Evolutionary conservation across 2,113 vertebrate species (phyloP), one percentile per base, ranked within the genome.

Genomic region (Mustela lutreola): DNA sequence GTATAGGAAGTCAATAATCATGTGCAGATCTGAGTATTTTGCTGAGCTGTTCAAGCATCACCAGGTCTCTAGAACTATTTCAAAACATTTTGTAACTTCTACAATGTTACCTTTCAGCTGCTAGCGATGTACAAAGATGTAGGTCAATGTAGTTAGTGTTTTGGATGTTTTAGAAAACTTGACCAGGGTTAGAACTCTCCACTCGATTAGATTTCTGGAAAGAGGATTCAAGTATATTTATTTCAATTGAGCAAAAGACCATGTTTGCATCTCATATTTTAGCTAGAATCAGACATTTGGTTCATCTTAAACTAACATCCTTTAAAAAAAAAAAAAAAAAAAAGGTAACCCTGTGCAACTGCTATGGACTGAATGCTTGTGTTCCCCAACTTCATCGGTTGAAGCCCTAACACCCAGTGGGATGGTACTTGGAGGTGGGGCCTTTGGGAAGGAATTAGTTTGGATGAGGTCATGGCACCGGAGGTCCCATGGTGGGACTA

Each of bases 131-230:
- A 89, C 36, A 71, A 97, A 60, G 58, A 93, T 71, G 67, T 71
- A 94, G 83, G 93, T 92, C 85, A 87, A 80, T 91, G 70, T 16
- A 84, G 36, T 94, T 16, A 84, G 31, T 93, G 42, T 91, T 95
- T 45, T 83, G 67, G 96, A 79, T 90, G 39, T 88, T 96, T 92
- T 73, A 75, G 89, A 91, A 94, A 91, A 95, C 6, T 50, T 87
- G 78, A 26, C 36, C 81, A 82, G 5, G 75, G 81, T 93, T 87
- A 96, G 62, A 88, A 75, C 86, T 93, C 80, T 80, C 67, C 78
- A 76, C 91, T 86, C 89, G 63, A 89, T 93, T 76, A 88, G 81
- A 93, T 93, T 96, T 95, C 70, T 95, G 14, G 71, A 84, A 95
- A 79, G 80, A 91, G 18, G 5, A 84, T 63, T 83, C 80, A 95